Base-by-base conservation (phyloP, 2,888 invertebrate species). In the Pimpla rufipes region DNA sequence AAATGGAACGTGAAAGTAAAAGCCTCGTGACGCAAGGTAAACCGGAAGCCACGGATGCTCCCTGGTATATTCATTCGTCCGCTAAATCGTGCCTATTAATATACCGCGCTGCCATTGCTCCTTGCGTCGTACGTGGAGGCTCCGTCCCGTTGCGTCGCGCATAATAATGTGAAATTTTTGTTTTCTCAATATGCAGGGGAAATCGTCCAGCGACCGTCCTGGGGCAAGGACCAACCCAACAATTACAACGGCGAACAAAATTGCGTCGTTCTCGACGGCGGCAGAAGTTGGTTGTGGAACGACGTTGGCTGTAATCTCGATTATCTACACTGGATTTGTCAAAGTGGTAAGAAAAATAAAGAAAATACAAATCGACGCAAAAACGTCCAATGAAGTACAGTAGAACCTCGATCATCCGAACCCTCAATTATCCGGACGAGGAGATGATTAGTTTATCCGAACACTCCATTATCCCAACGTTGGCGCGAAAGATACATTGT, bases 171-270 rank as follows among this genome's bases (percentile, higher is more conserved):
- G 45, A 66, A 42, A 64, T 66, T 59, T 45, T 16, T 73, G 50
- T 73, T 47, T 77, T 67, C 13, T 55, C 64, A 45, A 80, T 78
- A 57, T 68, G 75, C 89, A 97, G 97, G 97, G 64, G 97, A 97
- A 88, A 94, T 96, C 73, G 96, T 98, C 8, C 95, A 95, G 7
- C 96, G 96, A 88, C 97, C 97, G 4, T 95, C 97, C 0, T 98
- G 98, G 98, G 98, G 98, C 70, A 97, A 97, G 92, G 98, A 98
- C 90, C 98, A 98, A 91, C 98, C 98, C 0, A 98, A 98, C 93
- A 98, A 98, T 92, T 98, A 98, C 94, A 98, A 98, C 92, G 98
- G 98, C 0, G 98, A 98, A 90, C 98, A 98, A 93, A 98, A 98
- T 93, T 98, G 98, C 93, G 98, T 97, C n/a, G 98, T 98, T 13